Percentiles rank a stretch among this genome's conserved stretches.
Evolutionary conservation across 2,888 invertebrate genomes (phyloP).

Genomic region (Portevinia maculata): DNA sequence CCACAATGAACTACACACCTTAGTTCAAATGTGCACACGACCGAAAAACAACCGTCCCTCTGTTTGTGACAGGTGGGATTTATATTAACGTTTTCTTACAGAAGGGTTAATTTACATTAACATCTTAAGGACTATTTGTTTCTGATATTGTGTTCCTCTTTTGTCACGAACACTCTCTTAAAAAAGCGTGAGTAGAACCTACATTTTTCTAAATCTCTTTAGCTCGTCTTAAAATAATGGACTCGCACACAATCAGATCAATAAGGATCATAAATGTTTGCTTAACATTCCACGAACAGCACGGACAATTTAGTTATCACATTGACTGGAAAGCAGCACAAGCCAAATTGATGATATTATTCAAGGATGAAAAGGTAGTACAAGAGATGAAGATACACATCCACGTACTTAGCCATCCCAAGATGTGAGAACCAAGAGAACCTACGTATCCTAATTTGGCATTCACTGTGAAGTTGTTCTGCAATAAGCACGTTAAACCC

Average conservation of each 20-base stretch:
- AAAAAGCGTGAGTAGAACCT: conserved; percentile 31
- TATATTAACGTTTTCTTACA: conserved; percentile 19
- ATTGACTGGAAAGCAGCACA: conserved; percentile 46
- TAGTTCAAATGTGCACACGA: neutral
- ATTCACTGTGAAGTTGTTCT: conserved; percentile 22
- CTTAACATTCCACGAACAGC: conserved; percentile 37
- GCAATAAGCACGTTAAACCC: conserved; percentile 34
- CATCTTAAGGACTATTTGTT: conserved; percentile 11
- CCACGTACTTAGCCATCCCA: no score
- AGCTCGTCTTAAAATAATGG: conserved; percentile 46
- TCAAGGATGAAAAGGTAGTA: conserved; percentile 30
- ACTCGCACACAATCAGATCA: conserved; percentile 19
- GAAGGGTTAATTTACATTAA: neutral
- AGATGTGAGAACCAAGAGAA: conserved; percentile 4
- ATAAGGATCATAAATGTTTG: conserved; percentile 23
- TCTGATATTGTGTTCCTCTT: neutral
- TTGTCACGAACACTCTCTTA: conserved; percentile 16
- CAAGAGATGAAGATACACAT: neutral
- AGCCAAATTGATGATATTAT: conserved; percentile 38
- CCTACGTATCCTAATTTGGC: conserved; percentile 36
- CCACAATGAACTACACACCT: conserved; percentile 21
- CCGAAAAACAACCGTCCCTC: conserved; percentile 8
- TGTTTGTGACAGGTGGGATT: conserved; percentile 51
- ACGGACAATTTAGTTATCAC: conserved; percentile 58
- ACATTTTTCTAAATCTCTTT: conserved; percentile 54